Base-by-base conservation (phyloP, 2,113 vertebrate genomes). In the Cricetomys ansorgei region DNA sequence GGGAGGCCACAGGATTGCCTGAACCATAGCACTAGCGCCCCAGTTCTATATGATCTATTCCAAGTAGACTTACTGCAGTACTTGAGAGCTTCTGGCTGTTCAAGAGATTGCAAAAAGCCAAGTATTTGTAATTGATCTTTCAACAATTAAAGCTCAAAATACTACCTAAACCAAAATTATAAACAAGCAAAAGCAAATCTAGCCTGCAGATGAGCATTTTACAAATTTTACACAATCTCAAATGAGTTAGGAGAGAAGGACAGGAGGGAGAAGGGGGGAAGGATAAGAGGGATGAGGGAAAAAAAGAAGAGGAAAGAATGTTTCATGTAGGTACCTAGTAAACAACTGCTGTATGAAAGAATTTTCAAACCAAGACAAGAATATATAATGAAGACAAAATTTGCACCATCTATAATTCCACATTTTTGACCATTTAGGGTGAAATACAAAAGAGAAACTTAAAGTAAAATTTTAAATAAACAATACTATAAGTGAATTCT, bases 351-450 rank as follows among this genome's bases (percentile, higher is more conserved):
- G 70, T 57, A 64, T 48, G 37, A 37, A 45, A 91, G 50, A 96
- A 86, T 93, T 21, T 91, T 96, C 45, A 93, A 94, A 94, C 7
- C 34, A 91, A 95, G 40, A 72, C 3, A 94, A 89, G 64, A 96
- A 93, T 72, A 72, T 76, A 86, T 62, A 86, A 94, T 3, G 31
- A 91, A 25, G 70, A 72, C 25, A 93, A 40, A 83, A 94, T 96
- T 77, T 91, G 25, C 15, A 91, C 57, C 69, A 80, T 95, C 23
- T 79, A 75, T 69, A 6, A 55, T 84, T 94, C 27, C 17, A 57
- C 57, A 95, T 80, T 97, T 96, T 95, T 55, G 77, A 95, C 84
- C 62, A 87, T 92, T 92, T 96, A 62, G 77, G 17, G 34, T 92
- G 69, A 97, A 95, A 70, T 81, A 76, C 83, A 62, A 95, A 86